Conservation (phyloP, 1,140 invertebrate genomes). For the Scylla paramamosain region DNA sequence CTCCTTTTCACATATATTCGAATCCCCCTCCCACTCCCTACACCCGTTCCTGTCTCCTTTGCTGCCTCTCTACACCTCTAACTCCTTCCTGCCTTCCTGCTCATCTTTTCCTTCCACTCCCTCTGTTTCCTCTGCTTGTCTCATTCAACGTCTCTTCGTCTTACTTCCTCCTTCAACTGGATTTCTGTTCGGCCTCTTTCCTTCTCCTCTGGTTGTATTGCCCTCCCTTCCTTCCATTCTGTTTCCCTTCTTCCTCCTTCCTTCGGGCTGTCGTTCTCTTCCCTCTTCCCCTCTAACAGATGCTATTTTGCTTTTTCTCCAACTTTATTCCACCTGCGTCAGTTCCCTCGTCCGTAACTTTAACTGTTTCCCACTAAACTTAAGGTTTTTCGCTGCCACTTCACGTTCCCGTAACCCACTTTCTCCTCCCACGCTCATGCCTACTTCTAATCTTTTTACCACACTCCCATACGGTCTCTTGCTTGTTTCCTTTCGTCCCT, state of each 20-base stretch:
- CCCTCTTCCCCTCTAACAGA: background rate
- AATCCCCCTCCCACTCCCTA: no score
- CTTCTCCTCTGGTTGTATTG: no score
- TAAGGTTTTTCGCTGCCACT: background rate
- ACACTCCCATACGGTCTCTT: background rate
- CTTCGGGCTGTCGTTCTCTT: background rate
- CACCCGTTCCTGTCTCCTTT: no score
- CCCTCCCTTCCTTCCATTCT: background rate
- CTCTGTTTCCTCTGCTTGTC: background rate
- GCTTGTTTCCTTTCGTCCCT: background rate
- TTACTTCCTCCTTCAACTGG: no score
- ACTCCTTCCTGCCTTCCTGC: background rate
- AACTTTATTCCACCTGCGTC: background rate
- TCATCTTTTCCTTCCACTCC: background rate
- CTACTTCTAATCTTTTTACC: background rate
- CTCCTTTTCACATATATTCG: no score
- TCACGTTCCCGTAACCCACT: background rate
- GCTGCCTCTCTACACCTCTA: background rate
- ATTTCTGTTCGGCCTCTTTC: no score
- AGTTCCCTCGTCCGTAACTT: background rate
- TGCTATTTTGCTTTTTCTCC: background rate
- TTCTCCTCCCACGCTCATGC: background rate
- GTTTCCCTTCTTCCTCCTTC: background rate
- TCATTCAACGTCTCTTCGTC: background rate
- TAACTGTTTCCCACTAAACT: background rate